These are phyloP conservation scores for Ranitomeya imitator DNA, from an alignment of 2,113 vertebrate genomes.

Conservation along the genomic window DNA sequence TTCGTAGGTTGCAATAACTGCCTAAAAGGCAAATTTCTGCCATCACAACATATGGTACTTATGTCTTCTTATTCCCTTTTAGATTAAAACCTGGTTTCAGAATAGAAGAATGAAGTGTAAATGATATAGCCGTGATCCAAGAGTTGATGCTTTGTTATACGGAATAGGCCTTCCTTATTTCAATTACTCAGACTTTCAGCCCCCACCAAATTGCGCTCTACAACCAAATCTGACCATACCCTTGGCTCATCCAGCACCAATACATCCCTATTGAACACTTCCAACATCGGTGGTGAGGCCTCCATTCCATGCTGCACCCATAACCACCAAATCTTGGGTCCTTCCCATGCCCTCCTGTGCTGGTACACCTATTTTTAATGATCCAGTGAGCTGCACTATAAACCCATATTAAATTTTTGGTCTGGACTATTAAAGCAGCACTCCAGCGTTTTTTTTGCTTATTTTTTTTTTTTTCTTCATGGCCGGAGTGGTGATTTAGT, in stretches of 20 bases:
- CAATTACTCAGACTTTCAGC: constrained; percentile 55
- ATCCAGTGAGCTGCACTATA: constrained; percentile 39
- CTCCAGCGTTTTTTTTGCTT: too few relatives aligned
- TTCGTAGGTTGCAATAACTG: background rate
- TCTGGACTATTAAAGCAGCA: constrained; percentile 31
- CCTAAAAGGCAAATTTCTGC: background rate
- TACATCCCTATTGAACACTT: constrained; percentile 24
- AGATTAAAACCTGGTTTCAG: constrained; percentile 91
- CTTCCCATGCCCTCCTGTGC: constrained; percentile 52
- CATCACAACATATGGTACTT: background rate
- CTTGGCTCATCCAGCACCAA: constrained; percentile 39
- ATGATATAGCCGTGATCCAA: constrained; percentile 77
- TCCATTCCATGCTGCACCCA: background rate
- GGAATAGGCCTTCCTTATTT: constrained; percentile 60
- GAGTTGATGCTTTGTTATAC: constrained; percentile 69
- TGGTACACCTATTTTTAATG: constrained; percentile 3
- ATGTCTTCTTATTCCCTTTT: background rate
- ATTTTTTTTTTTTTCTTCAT: too few relatives aligned
- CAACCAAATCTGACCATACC: constrained; percentile 58
- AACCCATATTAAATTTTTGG: background rate
- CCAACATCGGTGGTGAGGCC: background rate
- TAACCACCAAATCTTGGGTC: constrained; percentile 42
- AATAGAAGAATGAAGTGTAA: constrained; percentile 90
- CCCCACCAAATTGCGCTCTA: constrained; percentile 37
- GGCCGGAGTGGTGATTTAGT: too few relatives aligned